Evolutionary conservation across 2,113 vertebrate species (phyloP), one percentile per base, ranked within the genome.

Genomic region (Cettia cetti): DNA sequence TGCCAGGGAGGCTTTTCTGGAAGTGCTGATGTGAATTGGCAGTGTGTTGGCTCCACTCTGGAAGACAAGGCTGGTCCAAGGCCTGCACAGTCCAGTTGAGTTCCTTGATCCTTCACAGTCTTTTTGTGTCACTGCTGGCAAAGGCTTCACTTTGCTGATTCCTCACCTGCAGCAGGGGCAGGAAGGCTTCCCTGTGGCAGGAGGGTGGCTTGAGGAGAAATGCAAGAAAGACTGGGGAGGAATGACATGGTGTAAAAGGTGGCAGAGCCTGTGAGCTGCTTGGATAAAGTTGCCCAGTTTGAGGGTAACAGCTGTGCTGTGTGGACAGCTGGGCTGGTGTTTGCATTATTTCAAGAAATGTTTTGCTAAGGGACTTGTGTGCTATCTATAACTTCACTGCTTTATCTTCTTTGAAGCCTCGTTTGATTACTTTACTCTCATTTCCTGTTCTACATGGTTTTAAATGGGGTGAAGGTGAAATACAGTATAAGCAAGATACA

Each of bases 61-160:
- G 20, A 56, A 74, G 39, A 40, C 0, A 0, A 75, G 59, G 24
- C 59, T 87, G 64, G 63, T 50, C 39, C 52, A 65, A n/a, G 42
- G 83, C 70, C 61, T 69, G 49, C 27, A 22, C 15, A 23, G 49
- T 69, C n/a, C 22, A 17, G 19, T 9, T 52, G 44, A 59, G 35
- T 10, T 90, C 42, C 52, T 28, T 10, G 24, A 15, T 59, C 39
- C 33, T 77, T 57, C 11, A 2, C 50, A 69, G 49, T 5, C 11
- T 80, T 77, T 57, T 50, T 52, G 22, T 2, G 4, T 40, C 56
- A 47, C 11, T 0, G 0, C 0, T 2, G 70, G 37, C 40, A 60
- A 52, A 56, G 20, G 24, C 45, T 82, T 75, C 11, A 0, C 39
- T 92, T 40, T 9, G 23, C 45, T 30, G 27, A 2, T 42, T 65